Evolutionary conservation across 2,113 vertebrate genomes (phyloP).

Genomic region (Limnothrissa miodon): DNA sequence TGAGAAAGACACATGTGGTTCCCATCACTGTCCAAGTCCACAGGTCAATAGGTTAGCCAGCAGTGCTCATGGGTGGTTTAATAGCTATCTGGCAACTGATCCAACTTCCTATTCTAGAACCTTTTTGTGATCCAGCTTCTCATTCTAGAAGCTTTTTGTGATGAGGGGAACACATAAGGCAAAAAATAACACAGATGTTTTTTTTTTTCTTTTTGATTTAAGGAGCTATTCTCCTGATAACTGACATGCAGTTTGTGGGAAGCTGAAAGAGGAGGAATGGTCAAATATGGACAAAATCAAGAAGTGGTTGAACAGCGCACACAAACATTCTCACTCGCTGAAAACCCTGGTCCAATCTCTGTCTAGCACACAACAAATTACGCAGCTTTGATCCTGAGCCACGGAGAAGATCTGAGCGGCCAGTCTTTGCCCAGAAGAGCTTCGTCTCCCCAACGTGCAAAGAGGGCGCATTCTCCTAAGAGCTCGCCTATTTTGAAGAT

Average conservation of each 20-base stretch:
- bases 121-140: background rate
- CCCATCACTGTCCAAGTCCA: constrained; percentile 49
- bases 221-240: background rate
- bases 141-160: background rate
- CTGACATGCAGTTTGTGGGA: background rate
- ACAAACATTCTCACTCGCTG: background rate
- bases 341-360: background rate
- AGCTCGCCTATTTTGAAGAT: constrained; percentile 43
- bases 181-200: background rate
- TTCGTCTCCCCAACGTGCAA: constrained; percentile 41
- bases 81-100: background rate
- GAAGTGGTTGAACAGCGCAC: background rate
- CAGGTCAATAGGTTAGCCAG: constrained; percentile 60
- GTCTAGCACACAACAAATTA: background rate
- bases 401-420: constrained; percentile 47
- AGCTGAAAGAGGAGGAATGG: constrained; percentile 1
- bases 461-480: constrained; percentile 40
- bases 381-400: constrained; percentile 52
- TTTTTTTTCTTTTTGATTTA: background rate
- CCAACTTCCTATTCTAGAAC: background rate
- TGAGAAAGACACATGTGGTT: constrained; percentile 12
- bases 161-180: background rate
- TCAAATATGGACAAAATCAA: constrained; percentile 9
- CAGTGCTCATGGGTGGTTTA: constrained; percentile 49
- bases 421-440: constrained; percentile 44